Conservation (phyloP, 1,140 invertebrate genomes). For the Dryas iulia region DNA sequence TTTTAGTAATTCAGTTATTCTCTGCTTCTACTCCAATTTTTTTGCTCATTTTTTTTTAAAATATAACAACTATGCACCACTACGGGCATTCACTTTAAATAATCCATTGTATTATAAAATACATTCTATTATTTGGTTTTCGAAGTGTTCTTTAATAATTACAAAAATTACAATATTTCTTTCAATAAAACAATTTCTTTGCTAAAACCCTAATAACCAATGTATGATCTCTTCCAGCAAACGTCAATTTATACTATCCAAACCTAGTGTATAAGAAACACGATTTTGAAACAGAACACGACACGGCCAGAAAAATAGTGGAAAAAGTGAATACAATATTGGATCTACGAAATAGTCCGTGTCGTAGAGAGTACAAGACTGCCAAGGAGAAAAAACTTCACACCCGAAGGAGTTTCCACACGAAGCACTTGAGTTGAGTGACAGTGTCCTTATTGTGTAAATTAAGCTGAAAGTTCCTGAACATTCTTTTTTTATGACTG, state of each 20-base stretch:
- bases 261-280: conserved; percentile 88
- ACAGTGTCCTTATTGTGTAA: conserved; percentile 37
- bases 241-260: conserved; percentile 52
- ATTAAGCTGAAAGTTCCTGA: conserved; percentile 49
- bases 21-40: too few relatives aligned
- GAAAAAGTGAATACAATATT: conserved; percentile 93
- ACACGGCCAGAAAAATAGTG: conserved; percentile 89
- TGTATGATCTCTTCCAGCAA: conserved; percentile 37
- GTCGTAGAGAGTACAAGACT: conserved; percentile 86
- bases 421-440: conserved; percentile 63
- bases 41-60: too few relatives aligned
- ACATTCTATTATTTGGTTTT: background rate
- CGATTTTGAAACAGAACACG: conserved; percentile 91
- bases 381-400: conserved; percentile 73
- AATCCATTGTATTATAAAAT: too few relatives aligned
- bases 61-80: too few relatives aligned
- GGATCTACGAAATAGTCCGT: conserved; percentile 88
- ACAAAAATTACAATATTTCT: too few relatives aligned
- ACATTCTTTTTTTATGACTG: conserved; percentile 27
- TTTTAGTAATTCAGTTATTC: too few relatives aligned
- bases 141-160: too few relatives aligned
- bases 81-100: too few relatives aligned
- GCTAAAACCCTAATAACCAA: background rate
- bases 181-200: too few relatives aligned
- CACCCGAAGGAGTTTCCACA: conserved; percentile 68